phyloP scores from a whole-genome alignment of 2,113 vertebrate genomes.

The Catharus fuscescens region DNA sequence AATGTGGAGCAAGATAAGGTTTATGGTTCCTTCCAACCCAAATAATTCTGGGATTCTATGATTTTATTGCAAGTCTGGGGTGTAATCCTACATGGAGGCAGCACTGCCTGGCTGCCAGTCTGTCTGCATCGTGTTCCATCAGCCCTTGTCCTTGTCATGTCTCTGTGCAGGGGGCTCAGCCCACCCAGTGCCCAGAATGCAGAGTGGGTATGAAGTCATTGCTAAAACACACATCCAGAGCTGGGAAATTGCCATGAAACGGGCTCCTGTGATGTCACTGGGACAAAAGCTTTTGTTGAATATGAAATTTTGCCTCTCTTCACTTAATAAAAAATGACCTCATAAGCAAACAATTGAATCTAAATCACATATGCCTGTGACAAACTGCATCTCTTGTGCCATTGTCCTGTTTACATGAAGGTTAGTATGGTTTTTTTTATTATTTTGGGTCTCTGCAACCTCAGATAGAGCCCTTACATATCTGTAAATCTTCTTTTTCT shows the following conservation, averaged over 20 bases:
- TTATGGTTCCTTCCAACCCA: not conserved
- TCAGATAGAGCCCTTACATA: not conserved
- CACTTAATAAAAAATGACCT: not conserved
- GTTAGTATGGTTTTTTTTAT: not conserved
- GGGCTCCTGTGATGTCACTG: not conserved
- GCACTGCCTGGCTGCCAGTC: not conserved
- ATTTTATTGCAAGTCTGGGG: not conserved
- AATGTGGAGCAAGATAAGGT: fast-evolving
- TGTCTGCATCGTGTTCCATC: not conserved
- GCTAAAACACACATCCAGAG: not conserved
- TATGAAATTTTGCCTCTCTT: not conserved
- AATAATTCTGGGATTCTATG: not conserved
- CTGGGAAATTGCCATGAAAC: not conserved
- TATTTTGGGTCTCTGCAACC: not conserved
- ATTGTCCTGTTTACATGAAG: not conserved
- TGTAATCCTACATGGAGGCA: not conserved
- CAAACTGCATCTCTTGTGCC: not conserved
- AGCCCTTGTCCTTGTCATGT: not conserved
- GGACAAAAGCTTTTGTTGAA: not conserved
- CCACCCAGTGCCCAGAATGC: not conserved
- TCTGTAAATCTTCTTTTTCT: not conserved
- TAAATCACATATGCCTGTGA: not conserved
- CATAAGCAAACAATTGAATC: not conserved
- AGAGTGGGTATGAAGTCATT: not conserved
- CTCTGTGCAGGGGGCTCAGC: not conserved